Percentiles rank a stretch among this genome's conserved stretches.
phyloP scores from a whole-genome alignment of 2,888 invertebrate species.

The Eupeodes latifasciatus region DNA sequence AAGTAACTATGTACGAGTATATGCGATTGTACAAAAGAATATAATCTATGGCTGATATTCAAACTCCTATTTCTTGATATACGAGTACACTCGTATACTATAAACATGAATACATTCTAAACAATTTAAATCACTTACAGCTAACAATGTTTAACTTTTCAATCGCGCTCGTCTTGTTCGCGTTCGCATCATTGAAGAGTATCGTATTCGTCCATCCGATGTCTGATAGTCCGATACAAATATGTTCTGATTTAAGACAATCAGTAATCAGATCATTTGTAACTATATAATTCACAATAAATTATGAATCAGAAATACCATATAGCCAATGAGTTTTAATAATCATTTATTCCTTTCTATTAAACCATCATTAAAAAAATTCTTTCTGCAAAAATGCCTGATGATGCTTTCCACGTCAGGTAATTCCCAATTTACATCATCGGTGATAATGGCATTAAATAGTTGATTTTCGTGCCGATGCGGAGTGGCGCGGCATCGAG shows the following conservation, averaged over 20 bases:
- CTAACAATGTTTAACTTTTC: too few species aligned
- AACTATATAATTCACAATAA: constrained; percentile 8
- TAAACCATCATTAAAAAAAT: constrained; percentile 24
- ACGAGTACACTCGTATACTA: too few species aligned
- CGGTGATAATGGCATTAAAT: constrained; percentile 38
- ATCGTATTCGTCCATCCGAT: too few species aligned
- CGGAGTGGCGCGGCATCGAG: not conserved
- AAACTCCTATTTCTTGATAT: too few species aligned
- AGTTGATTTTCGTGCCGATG: constrained; percentile 27
- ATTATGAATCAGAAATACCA: constrained; percentile 17
- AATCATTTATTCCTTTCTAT: constrained; percentile 39
- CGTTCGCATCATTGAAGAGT: too few species aligned
- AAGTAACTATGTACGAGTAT: too few species aligned
- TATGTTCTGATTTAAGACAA: not conserved
- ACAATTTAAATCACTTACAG: too few species aligned
- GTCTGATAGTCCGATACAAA: too few species aligned
- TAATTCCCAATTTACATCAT: constrained; percentile 35
- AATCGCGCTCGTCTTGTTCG: too few species aligned
- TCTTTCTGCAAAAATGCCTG: not conserved
- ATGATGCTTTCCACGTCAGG: constrained; percentile 20
- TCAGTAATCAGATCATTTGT: constrained; percentile 1
- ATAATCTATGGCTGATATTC: too few species aligned
- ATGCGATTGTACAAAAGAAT: too few species aligned
- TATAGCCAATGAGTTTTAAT: constrained; percentile 10
- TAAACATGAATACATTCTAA: too few species aligned